phyloP scores from a whole-genome alignment of 2,113 vertebrate genomes.

The Nothocercus nigrocapillus region DNA sequence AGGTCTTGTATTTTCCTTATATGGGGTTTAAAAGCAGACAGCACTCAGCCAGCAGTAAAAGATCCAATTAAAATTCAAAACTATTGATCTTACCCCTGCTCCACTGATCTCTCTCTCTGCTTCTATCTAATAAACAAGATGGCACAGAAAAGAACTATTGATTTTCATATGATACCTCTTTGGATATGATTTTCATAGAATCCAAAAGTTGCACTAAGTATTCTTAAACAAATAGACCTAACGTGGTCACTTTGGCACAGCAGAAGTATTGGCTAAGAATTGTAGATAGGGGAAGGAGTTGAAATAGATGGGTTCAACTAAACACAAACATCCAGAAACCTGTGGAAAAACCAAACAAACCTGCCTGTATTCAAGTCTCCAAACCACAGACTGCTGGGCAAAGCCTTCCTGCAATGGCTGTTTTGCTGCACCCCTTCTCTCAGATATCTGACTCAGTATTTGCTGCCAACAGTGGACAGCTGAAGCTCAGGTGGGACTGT shows the following conservation, averaged over 20 bases:
- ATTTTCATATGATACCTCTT: slow-evolving; percentile 41
- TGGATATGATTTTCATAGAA: slow-evolving; percentile 29
- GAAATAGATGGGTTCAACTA: neutral
- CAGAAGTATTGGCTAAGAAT: neutral
- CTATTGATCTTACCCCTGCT: slow-evolving; percentile 41
- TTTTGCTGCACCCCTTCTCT: neutral
- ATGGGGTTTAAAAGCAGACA: neutral
- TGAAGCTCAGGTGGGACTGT: neutral
- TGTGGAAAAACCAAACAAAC: neutral
- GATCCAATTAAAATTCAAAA: slow-evolving; percentile 47
- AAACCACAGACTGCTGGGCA: neutral
- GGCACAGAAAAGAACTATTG: slow-evolving; percentile 27
- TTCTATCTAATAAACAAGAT: slow-evolving; percentile 50
- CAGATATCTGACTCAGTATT: neutral
- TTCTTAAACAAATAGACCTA: neutral
- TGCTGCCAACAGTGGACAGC: neutral
- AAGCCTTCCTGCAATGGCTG: neutral
- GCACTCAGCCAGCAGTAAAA: neutral
- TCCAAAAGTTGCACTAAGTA: slow-evolving; percentile 12
- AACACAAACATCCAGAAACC: neutral
- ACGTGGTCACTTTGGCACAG: neutral
- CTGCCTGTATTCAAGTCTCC: neutral
- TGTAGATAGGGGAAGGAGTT: neutral
- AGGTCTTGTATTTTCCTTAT: neutral
- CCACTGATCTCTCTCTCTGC: neutral